A percentile compares a stretch with the other conserved stretches of the same genome.
These are phyloP conservation scores for Neoaliturus tenellus DNA, from an alignment of 2,888 invertebrate species.

Conservation along the genomic window DNA sequence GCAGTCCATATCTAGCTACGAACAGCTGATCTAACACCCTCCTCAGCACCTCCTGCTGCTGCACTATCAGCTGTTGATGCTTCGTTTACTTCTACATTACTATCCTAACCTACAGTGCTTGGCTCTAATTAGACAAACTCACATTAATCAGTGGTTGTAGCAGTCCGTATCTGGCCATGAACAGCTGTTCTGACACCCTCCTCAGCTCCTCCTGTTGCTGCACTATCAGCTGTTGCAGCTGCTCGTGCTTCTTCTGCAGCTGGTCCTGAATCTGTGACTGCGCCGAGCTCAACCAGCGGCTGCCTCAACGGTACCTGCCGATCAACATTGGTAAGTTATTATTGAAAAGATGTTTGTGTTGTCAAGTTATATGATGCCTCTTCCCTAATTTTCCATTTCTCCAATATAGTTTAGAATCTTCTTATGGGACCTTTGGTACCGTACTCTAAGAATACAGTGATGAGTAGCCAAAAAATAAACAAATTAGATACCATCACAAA, in stretches of 20 bases:
- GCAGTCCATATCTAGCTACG: slow-evolving; percentile 86
- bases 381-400: no score
- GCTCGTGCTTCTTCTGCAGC: slow-evolving; percentile 88
- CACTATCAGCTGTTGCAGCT: slow-evolving; percentile 88
- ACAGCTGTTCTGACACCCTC: slow-evolving; percentile 89
- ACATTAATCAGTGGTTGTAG: slow-evolving; percentile 73
- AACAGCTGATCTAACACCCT: slow-evolving; percentile 91
- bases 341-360: no score
- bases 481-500: no score
- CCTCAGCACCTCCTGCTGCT: slow-evolving; percentile 90
- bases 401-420: no score
- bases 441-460: no score
- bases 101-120: no score
- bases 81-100: slow-evolving; percentile 93
- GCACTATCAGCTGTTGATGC: slow-evolving; percentile 87
- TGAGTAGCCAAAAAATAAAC: no score
- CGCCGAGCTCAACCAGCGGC: slow-evolving; percentile 73
- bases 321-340: no score
- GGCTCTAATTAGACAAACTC: no score
- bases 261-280: slow-evolving; percentile 74
- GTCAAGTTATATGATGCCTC: no score
- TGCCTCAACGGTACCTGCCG: slow-evolving; percentile 13
- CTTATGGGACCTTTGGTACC: no score
- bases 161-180: slow-evolving; percentile 88
- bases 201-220: slow-evolving; percentile 91